A percentile compares a stretch with the other conserved stretches of the same genome.
Evolutionary conservation across 2,888 invertebrate genomes (phyloP).

Genomic region (Coecobrya sp.): DNA sequence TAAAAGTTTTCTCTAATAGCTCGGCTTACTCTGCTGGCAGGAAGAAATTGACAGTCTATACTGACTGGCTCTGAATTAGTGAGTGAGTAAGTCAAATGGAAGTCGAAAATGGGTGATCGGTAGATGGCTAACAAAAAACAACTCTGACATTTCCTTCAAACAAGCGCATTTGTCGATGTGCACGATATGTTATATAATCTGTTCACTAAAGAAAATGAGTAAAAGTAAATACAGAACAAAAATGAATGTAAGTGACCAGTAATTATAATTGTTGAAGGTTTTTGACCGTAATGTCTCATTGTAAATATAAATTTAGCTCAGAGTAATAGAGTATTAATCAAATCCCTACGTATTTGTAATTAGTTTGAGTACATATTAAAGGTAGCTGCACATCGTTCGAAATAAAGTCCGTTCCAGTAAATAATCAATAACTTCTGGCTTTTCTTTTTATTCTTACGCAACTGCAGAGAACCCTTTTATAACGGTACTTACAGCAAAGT

Average conservation of each 20-base stretch:
- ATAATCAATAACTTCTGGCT: too few relatives aligned
- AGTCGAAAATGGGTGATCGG: not conserved
- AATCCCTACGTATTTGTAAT: too few relatives aligned
- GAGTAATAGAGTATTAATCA: too few relatives aligned
- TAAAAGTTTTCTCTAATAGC: conserved; percentile 78
- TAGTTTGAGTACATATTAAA: too few relatives aligned
- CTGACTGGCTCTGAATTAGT: conserved; percentile 20
- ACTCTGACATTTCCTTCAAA: not conserved
- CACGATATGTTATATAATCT: not conserved
- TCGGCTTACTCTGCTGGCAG: conserved; percentile 6
- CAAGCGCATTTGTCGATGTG: not conserved
- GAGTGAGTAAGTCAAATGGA: not conserved
- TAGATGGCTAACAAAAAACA: not conserved
- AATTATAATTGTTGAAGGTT: too few relatives aligned
- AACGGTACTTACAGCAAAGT: too few relatives aligned
- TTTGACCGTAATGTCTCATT: too few relatives aligned
- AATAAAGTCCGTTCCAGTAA: too few relatives aligned
- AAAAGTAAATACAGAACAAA: not conserved
- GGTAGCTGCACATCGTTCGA: too few relatives aligned
- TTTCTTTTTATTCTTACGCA: too few relatives aligned
- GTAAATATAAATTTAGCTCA: too few relatives aligned
- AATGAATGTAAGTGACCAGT: not conserved
- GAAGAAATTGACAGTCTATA: conserved; percentile 79
- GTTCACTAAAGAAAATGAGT: not conserved
- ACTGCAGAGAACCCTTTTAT: too few relatives aligned